Base-by-base conservation (phyloP, 2,888 invertebrate genomes). In the Drosophila kokeensis region DNA sequence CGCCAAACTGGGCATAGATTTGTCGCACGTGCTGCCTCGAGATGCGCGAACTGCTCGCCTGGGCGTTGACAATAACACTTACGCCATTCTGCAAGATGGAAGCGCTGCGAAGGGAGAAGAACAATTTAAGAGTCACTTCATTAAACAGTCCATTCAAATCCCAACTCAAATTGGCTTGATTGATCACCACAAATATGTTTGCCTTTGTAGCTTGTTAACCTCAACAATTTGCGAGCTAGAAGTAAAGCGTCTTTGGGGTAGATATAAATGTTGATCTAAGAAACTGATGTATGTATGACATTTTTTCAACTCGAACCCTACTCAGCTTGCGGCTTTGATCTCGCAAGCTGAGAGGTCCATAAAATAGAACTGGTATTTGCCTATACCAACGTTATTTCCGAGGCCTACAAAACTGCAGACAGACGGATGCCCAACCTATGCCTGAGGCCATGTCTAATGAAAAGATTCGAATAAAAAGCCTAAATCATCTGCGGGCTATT, bases 51-150 rank as follows among this genome's bases (percentile, higher is more conserved):
- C 95, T 94, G 78, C 95, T 95, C 87, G 94, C 94, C 83, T 95
- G 94, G 29, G 95, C 95, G 88, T 96, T 96, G 73, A 96, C 94
- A 73, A 96, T 93, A 67, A 95, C 93, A 52, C 95, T 94, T 66
- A 96, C 92, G 13, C 96, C 96, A 73, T 91, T 90, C 65, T 92
- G 91, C 68, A 93, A 76, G 18, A 92, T 79, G 27, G 85, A 80
- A 6, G 89, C 86, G 68, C 93, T 93, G 71, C 2, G 68, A 38
- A 15, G 38, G 32, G 42, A 27, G 1, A 29, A 30, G 2, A n/a
- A 32, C 4, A 32, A 8, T 2, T 13, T 38, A 10, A 34, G 38
- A 62, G 71, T 45, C 52, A 34, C 54, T 77, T 79, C 69, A 81
- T 83, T 81, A 79, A 65, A 8, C 30, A 13, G 55, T 21, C 50